Evolutionary conservation across 2,113 vertebrate species (phyloP), one percentile per base, ranked within the genome.

Genomic region (Phyllostomus discolor): DNA sequence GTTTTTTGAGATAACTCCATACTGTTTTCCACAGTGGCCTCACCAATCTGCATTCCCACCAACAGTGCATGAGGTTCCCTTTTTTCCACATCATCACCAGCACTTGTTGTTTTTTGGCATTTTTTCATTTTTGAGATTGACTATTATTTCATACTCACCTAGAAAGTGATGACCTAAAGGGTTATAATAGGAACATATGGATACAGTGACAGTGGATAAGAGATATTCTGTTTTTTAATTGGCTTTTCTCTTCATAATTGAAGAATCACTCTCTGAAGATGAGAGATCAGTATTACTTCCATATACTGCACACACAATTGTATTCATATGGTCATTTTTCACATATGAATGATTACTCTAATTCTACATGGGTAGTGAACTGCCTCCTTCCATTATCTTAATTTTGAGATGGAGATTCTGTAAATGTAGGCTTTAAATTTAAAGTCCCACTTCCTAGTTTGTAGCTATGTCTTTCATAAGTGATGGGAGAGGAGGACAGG

Each of bases 251-350:
- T 75, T 8, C 2, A 16, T 46, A 79, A 64, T 31, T n/a, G 24
- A 94, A 96, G 72, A 95, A 72, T 10, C 10, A 19, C 50, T n/a
- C 26, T 92, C 14, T 19, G 41, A 96, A 95, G 83, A 94, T 91
- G 59, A 87, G 9, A 70, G n/a, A 69, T 70, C n/a, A 59, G 48
- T 8, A 80, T 4, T 7, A 28, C n/a, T 35, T 88, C 17, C 7
- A 11, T 5, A 54, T 31, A 31, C 24, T 48, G 35, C 11, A n/a
- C 19, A 41, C 3, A 14, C 1, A 1, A 12, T 46, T 24, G 28
- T 1, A 10, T 70, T 52, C 52, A 28, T 1, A 0, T 12, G 41
- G 84, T 43, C 19, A 5, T 50, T 80, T 79, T 79, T 67, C n/a
- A 75, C 33, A 82, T 38, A 28, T 4, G 33, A 81, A 76, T 10